phyloP scores from a whole-genome alignment of 2,888 invertebrate genomes.

The Stramonita haemastoma region DNA sequence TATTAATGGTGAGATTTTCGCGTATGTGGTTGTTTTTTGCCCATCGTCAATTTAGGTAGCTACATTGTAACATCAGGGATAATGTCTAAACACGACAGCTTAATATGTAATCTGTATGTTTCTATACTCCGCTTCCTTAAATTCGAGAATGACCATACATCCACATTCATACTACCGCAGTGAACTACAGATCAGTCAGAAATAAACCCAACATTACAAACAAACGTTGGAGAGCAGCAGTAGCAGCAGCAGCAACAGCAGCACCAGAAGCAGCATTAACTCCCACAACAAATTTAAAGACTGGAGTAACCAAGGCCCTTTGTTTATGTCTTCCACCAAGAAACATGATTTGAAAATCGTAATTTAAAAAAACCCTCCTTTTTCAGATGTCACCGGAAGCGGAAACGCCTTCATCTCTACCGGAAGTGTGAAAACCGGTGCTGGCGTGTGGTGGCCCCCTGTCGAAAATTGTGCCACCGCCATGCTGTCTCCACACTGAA shows the following conservation, averaged over 20 bases:
- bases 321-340: background rate
- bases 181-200: background rate
- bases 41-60: too few relatives aligned
- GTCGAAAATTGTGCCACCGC: background rate
- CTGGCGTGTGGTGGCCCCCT: conserved; percentile 18
- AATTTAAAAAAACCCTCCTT: background rate
- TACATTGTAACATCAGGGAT: too few relatives aligned
- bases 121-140: too few relatives aligned
- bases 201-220: background rate
- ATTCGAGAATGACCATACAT: too few relatives aligned
- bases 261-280: background rate
- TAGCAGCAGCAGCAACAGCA: background rate
- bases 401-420: background rate
- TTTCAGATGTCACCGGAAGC: conserved; percentile 1
- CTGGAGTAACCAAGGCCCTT: background rate
- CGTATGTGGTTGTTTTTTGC: too few relatives aligned
- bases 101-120: too few relatives aligned
- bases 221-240: background rate
- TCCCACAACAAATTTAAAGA: too few relatives aligned
- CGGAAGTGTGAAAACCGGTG: conserved; percentile 1
- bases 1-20: too few relatives aligned
- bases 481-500: background rate
- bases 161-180: too few relatives aligned
- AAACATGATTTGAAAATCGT: too few relatives aligned
- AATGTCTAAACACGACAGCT: too few relatives aligned